Evolutionary conservation across 2,888 invertebrate genomes (phyloP), one percentile per base, ranked within the genome.

Genomic region (Horisme vitalbata): DNA sequence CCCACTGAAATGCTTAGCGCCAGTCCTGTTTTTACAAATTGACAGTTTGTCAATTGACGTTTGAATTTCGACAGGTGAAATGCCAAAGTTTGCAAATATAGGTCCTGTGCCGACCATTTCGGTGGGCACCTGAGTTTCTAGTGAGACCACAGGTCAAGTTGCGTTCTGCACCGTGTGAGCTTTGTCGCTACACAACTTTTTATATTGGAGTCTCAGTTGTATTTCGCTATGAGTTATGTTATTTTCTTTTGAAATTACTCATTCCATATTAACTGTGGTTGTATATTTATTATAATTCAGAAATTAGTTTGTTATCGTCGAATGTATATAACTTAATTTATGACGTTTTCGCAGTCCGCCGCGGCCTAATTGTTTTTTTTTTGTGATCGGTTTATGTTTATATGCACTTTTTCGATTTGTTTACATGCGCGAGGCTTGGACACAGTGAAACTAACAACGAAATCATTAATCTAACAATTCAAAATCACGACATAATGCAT

Each of bases 241-340:
- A 50, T 57, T 56, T 57, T 53, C 55, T 57, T 59, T 63, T 57
- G 55, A 53, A 59, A 48, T 58, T 51, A 60, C 68, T 71, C 70
- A 71, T 71, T 71, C 68, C 71, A 59, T 65, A 55, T 41, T 60
- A 55, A 59, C 63, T 65, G 63, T 68, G 65, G 53, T 68, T 53
- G 61, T 64, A 64, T 56, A 65, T 68, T 69, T 68, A 62, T 65
- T 63, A 56, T 49, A 45, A 41, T 59, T 61, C 61, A 36, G 28
- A 59, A 58, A 55, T 60, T 58, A 37, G 46, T 57, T 55, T 52
- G 48, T 54, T 48, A 46, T 52, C 45, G 31, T 51, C 6, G 6
- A 11, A 36, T 56, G 55, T 71, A 64, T 71, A 68, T 45, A 70
- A 59, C 53, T 56, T 65, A 48, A 57, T 64, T 63, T 63, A 59